Evolutionary conservation across 23 tunicate species (phyloP).

Genomic region (Styela clava): DNA sequence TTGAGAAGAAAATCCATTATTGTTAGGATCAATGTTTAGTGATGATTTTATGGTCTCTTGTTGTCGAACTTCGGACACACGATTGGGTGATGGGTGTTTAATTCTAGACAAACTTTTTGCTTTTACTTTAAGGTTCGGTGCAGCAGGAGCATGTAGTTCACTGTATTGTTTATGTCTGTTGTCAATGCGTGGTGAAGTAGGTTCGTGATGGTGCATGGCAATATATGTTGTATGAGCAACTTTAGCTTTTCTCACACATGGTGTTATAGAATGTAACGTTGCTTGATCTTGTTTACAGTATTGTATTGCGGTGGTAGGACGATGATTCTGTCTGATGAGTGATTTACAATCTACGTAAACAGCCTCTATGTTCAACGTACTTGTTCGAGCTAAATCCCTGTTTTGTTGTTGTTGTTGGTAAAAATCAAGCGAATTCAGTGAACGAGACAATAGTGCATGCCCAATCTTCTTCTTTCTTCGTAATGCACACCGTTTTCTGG

Average conservation of each 20-base stretch:
- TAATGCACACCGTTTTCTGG: too few species aligned
- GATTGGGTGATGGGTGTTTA: not conserved
- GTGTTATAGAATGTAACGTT: conserved; percentile 14
- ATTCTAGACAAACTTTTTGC: not conserved
- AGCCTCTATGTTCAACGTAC: not conserved
- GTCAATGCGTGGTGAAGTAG: not conserved
- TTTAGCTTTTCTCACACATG: conserved; percentile 16
- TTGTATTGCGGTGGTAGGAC: conserved; percentile 16
- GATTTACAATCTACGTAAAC: not conserved
- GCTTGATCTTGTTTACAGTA: conserved; percentile 2
- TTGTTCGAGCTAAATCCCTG: not conserved
- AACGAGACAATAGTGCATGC: not conserved
- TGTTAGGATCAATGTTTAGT: not conserved
- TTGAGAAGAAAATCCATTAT: too few species aligned
- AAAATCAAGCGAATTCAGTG: not conserved
- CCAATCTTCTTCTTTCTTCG: not conserved
- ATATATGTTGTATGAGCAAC: conserved; percentile 11
- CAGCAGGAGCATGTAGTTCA: not conserved
- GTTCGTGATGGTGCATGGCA: not conserved
- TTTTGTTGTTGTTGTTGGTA: not conserved
- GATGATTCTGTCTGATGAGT: conserved; percentile 26
- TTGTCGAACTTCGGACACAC: not conserved
- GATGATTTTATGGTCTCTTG: not conserved
- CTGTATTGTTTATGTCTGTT: not conserved
- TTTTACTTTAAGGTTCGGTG: not conserved